Conservation (phyloP, 1,140 invertebrate genomes). For the Lanistes nyassanus region DNA sequence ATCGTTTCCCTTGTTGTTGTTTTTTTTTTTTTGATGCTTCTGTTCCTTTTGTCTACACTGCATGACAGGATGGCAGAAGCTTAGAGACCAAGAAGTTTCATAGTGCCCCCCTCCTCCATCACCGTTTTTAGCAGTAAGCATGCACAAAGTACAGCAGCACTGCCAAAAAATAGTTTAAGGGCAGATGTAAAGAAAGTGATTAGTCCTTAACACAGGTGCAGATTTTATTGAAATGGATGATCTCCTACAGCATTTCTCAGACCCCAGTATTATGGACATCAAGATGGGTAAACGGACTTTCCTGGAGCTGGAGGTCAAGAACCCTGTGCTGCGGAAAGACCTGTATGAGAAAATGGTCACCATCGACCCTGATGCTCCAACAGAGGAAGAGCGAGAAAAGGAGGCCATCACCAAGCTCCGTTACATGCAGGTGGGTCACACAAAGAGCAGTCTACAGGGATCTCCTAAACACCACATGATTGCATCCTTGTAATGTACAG, state of each 20-base stretch:
- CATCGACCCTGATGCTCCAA: slow-evolving; percentile 89
- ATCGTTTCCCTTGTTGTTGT: neutral
- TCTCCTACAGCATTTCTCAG: slow-evolving; percentile 88
- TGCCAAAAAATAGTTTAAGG: too few species aligned
- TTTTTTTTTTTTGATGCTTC: too few species aligned
- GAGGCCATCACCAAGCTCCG: slow-evolving; percentile 95
- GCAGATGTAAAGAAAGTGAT: too few species aligned
- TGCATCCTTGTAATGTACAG: too few species aligned
- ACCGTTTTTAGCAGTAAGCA: neutral
- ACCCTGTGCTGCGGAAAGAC: slow-evolving; percentile 74
- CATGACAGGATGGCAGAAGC: too few species aligned
- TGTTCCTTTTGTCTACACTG: too few species aligned
- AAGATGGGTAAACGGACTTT: slow-evolving; percentile 90
- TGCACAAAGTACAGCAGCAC: neutral
- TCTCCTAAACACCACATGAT: too few species aligned
- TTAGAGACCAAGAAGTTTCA: too few species aligned
- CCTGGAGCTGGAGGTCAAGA: slow-evolving; percentile 91
- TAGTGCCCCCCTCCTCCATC: too few species aligned
- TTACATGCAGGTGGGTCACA: slow-evolving; percentile 89
- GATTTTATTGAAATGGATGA: slow-evolving; percentile 91
- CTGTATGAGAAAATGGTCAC: slow-evolving; percentile 99
- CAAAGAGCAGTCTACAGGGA: neutral
- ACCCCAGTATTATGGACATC: slow-evolving; percentile 96
- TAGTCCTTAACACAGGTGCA: slow-evolving; percentile 37
- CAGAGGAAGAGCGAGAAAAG: slow-evolving; percentile 85